Percentiles rank a stretch among this genome's conserved stretches.
phyloP scores from a whole-genome alignment of 1,140 invertebrate genomes.

The Uloborus diversus region DNA sequence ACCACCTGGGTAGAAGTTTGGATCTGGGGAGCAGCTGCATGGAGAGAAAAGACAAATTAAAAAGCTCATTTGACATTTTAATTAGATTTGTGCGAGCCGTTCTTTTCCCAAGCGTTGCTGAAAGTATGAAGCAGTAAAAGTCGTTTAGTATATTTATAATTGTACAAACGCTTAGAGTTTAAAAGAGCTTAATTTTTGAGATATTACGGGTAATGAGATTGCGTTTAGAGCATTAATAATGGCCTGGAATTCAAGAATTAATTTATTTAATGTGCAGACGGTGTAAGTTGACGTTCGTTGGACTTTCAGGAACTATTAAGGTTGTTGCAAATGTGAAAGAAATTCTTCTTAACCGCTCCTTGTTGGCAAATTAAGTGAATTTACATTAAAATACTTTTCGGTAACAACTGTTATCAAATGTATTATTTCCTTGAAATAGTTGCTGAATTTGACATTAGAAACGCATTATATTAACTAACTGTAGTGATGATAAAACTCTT shows the following conservation, averaged over 20 bases:
- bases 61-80: slow-evolving; percentile 33
- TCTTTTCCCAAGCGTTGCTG: not conserved
- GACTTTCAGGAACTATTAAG: not conserved
- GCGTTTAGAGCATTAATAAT: slow-evolving; percentile 24
- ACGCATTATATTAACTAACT: no score
- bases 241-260: slow-evolving; percentile 30
- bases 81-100: slow-evolving; percentile 28
- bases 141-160: slow-evolving; percentile 41
- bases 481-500: no score
- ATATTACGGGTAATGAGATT: slow-evolving; percentile 47
- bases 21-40: slow-evolving; percentile 56
- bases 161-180: slow-evolving; percentile 8
- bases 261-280: slow-evolving; percentile 27
- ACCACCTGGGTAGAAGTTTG: slow-evolving; percentile 56
- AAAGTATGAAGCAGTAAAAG: not conserved
- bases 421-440: no score
- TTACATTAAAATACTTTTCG: no score
- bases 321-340: no score
- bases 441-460: no score
- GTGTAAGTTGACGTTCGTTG: not conserved
- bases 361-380: no score
- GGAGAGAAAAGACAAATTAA: not conserved
- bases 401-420: no score
- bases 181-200: slow-evolving; percentile 29
- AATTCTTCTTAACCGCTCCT: no score